These are phyloP conservation scores for Rhaphigaster nebulosa DNA, from an alignment of 2,888 invertebrate species.

Conservation along the genomic window DNA sequence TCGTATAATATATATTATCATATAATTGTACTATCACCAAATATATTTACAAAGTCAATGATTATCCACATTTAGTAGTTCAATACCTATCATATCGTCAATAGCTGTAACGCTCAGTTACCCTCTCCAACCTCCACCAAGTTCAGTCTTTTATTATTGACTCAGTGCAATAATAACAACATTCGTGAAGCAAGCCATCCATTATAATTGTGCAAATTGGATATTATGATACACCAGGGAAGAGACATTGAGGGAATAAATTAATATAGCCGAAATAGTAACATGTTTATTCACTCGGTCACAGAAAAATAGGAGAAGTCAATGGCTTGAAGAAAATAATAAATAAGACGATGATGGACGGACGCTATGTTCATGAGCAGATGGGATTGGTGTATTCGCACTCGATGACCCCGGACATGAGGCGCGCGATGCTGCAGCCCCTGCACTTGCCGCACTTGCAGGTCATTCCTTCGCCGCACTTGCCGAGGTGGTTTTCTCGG, in stretches of 20 bases:
- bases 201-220: neutral
- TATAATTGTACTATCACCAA: neutral
- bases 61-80: neutral
- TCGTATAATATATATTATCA: neutral
- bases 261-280: neutral
- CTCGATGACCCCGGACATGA: slow-evolving; percentile 43
- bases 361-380: neutral
- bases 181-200: neutral
- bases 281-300: neutral
- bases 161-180: neutral
- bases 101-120: neutral
- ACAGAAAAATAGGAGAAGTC: neutral
- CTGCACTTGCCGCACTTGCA: slow-evolving; percentile 58
- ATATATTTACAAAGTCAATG: neutral
- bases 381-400: slow-evolving; percentile 57
- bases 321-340: neutral
- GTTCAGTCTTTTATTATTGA: neutral
- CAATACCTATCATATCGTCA: neutral
- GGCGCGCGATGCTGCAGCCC: slow-evolving; percentile 50
- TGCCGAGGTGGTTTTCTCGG: slow-evolving; percentile 53
- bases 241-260: neutral
- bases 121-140: neutral
- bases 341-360: neutral
- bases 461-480: slow-evolving; percentile 58
- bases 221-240: neutral